Evolutionary conservation across 2,113 vertebrate species (phyloP).

Genomic region (Rhinopithecus roxellana): DNA sequence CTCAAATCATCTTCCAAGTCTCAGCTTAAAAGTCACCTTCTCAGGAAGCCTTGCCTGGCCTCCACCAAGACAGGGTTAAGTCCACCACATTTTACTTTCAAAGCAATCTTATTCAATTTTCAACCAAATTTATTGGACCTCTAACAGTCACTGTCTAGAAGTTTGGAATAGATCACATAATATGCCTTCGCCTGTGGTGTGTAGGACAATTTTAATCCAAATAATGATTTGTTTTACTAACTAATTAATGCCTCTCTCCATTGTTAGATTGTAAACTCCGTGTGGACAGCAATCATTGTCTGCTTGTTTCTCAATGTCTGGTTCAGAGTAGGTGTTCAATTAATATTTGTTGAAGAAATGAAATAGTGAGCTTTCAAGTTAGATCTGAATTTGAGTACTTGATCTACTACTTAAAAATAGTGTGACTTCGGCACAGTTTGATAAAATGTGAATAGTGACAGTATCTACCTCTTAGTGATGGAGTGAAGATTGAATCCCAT

Average conservation of each 20-base stretch:
- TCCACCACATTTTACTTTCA: not conserved
- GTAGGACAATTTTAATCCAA: not conserved
- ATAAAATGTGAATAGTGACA: not conserved
- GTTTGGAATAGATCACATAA: not conserved
- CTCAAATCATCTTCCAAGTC: not conserved
- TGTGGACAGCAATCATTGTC: not conserved
- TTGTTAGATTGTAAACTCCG: not conserved
- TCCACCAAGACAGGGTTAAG: not conserved
- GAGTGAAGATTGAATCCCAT: not conserved
- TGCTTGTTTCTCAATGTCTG: not conserved
- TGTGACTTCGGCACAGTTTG: not conserved
- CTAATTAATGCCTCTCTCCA: not conserved
- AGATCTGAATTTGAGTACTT: constrained; percentile 17
- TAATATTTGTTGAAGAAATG: constrained; percentile 2
- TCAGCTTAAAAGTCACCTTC: not conserved
- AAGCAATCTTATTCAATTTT: not conserved
- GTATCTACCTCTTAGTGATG: not conserved
- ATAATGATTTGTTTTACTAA: not conserved
- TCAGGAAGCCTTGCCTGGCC: not conserved
- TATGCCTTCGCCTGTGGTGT: not conserved
- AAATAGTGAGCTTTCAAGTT: not conserved
- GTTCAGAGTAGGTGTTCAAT: not conserved
- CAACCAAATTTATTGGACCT: not conserved
- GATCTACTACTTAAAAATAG: not conserved
- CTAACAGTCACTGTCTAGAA: not conserved